Evolutionary conservation across 2,113 vertebrate species (phyloP), one percentile per base, ranked within the genome.

Genomic region (Pterocles gutturalis): DNA sequence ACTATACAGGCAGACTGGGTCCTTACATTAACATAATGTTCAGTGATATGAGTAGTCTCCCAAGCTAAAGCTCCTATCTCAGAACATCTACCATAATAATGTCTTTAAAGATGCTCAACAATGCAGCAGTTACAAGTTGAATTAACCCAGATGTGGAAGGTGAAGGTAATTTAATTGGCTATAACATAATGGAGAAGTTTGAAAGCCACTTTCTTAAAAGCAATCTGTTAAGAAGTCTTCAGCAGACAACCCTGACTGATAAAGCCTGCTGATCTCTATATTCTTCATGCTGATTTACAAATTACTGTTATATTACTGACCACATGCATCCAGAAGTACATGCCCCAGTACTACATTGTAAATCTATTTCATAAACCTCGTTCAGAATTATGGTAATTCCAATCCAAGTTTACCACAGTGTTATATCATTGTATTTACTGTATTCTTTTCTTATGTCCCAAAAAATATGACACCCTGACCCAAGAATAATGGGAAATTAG

Each of bases 271-370:
- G 65, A 76, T 84, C 19, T 89, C 45, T 76, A 45, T 58, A 91
- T 33, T 92, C n/a, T 67, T 87, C 87, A 72, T 53, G 51, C 61
- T 72, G 61, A 69, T 71, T 91, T 91, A 75, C 33, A 91, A 95
- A 89, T 92, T 92, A 81, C 34, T 94, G 14, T 83, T 83, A 80
- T 86, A 90, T 89, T 82, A 82, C 61, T 77, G 86, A 76, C 60
- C n/a, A 54, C 49, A 34, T 84, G 65, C 18, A 87, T 64, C 43
- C 58, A 88, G 85, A 91, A 83, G 8, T 58, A 49, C 1, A 2
- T 86, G n/a, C 21, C 58, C 24, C 36, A 38, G 25, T 43, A 51
- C 62, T 54, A 62, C 16, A 36, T 1, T 41, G 28, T 53, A 91
- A 91, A 60, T 36, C 28, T 53, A 48, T n/a, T 91, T 79, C 61